phyloP scores from a whole-genome alignment of 92 coral and sea anemone species.

The Epizoanthus rinbou region DNA sequence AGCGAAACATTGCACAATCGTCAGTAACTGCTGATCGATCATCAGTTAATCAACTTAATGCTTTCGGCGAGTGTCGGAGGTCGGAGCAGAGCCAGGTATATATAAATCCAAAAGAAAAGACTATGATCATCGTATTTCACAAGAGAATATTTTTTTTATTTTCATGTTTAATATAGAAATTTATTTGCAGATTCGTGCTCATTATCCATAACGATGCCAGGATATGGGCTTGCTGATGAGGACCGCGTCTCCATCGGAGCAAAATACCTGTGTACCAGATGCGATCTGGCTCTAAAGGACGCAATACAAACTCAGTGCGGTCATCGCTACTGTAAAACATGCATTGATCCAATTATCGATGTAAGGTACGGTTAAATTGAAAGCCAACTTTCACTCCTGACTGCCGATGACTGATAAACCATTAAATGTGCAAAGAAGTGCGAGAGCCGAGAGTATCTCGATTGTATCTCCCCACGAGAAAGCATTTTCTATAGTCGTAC shows the following conservation, averaged over 20 bases:
- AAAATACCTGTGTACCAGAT: conserved; percentile 39
- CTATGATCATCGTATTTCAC: neutral
- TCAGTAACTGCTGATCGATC: too few relatives aligned
- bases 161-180: neutral
- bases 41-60: too few relatives aligned
- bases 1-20: too few relatives aligned
- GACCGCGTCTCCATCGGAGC: conserved; percentile 11
- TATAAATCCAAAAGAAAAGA: neutral
- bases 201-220: conserved; percentile 1
- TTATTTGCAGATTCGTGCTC: neutral
- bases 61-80: too few relatives aligned
- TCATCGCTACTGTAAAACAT: conserved; percentile 37
- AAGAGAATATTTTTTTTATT: too few relatives aligned
- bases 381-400: neutral
- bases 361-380: neutral
- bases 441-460: too few relatives aligned
- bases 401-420: too few relatives aligned
- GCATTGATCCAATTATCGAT: neutral
- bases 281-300: conserved; percentile 17
- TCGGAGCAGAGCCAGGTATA: too few relatives aligned
- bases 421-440: too few relatives aligned
- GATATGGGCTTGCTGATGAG: conserved; percentile 23
- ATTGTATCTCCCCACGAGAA: too few relatives aligned
- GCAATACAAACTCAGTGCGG: conserved; percentile 45
- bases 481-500: too few relatives aligned